Percentiles rank a stretch among this genome's conserved stretches.
Evolutionary conservation across 2,113 vertebrate genomes (phyloP).

Genomic region (Peromyscus polionotus): DNA sequence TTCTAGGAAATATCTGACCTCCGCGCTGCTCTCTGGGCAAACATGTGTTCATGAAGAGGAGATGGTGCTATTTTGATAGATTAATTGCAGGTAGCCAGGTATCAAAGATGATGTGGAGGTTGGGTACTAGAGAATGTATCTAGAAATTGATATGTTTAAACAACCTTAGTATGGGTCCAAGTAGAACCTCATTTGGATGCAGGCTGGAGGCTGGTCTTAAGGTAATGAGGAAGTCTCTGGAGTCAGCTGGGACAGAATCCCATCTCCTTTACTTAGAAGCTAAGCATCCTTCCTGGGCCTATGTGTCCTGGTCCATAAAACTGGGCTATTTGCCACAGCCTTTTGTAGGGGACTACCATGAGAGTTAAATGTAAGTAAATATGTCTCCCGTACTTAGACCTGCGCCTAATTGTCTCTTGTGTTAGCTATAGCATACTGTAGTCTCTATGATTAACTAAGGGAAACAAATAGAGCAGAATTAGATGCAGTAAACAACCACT

Average conservation of each 20-base stretch:
- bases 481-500: conserved; percentile 11
- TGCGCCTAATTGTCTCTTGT: neutral
- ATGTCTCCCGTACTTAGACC: neutral
- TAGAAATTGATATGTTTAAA: neutral
- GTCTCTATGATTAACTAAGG: neutral
- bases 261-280: neutral
- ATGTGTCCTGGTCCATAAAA: neutral
- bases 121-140: neutral
- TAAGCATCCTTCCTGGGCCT: neutral
- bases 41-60: neutral
- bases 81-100: neutral
- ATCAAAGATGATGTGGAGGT: neutral
- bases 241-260: neutral
- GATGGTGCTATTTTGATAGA: neutral
- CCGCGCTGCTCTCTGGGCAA: neutral
- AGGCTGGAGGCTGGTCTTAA: neutral
- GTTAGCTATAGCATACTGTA: neutral
- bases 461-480: neutral
- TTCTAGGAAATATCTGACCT: neutral
- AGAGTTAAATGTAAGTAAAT: neutral
- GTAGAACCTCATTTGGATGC: neutral
- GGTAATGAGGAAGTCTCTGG: neutral
- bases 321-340: neutral
- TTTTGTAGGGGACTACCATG: neutral
- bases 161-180: neutral